Percentiles rank a stretch among this genome's conserved stretches.
These are phyloP conservation scores for Takifugu rubripes DNA, from an alignment of 2,797 vertebrate genomes.

Conservation along the genomic window DNA sequence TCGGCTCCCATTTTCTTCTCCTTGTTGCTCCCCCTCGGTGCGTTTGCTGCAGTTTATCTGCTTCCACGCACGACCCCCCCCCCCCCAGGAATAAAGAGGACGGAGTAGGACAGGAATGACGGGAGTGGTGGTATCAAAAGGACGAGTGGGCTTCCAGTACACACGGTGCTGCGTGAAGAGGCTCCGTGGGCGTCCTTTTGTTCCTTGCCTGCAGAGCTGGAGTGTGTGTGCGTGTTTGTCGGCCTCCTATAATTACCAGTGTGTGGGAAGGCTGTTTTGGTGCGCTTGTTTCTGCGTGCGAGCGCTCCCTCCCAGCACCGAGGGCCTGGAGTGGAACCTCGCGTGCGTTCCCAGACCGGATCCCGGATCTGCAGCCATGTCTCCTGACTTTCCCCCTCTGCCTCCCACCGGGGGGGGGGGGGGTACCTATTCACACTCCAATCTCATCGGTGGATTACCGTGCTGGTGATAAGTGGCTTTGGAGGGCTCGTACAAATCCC, in stretches of 20 bases:
- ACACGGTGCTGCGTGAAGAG: constrained; percentile 63
- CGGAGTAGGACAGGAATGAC: constrained; percentile 42
- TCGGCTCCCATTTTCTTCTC: constrained; percentile 36
- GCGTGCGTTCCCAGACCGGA: neutral
- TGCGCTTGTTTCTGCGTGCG: constrained; percentile 63
- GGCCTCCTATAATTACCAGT: constrained; percentile 68
- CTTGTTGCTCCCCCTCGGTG: constrained; percentile 15
- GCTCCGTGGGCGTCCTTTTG: constrained; percentile 70
- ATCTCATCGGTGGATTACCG: constrained; percentile 66
- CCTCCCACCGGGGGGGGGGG: neutral
- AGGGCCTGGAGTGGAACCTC: constrained; percentile 46
- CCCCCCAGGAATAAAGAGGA: constrained; percentile 42
- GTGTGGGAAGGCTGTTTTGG: constrained; percentile 73
- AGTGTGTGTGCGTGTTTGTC: constrained; percentile 35
- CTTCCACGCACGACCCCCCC: constrained; percentile 22
- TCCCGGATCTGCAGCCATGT: constrained; percentile 8
- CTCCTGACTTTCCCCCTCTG: neutral
- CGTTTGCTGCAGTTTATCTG: constrained; percentile 11
- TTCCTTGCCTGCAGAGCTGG: constrained; percentile 57
- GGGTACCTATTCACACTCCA: constrained; percentile 33
- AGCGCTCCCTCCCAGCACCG: constrained; percentile 58
- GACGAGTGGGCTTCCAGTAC: constrained; percentile 71
- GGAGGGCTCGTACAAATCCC: constrained; percentile 64
- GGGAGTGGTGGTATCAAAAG: constrained; percentile 68
- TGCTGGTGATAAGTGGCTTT: constrained; percentile 65